phyloP scores from a whole-genome alignment of 2,113 vertebrate genomes.

The Hippocampus mohnikei region DNA sequence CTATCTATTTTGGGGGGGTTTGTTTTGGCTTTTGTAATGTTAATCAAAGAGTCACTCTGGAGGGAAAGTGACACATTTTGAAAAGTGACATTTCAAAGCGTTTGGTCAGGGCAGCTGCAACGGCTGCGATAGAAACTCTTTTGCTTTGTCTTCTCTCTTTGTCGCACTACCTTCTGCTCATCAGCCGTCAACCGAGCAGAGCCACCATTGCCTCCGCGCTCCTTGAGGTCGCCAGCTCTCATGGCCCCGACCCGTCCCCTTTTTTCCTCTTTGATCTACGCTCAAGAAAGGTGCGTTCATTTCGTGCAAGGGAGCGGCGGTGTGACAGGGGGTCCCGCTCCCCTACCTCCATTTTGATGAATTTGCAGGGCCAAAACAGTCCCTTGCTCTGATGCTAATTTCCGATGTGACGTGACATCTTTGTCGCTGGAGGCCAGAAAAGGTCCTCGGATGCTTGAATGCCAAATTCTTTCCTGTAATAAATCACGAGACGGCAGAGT shows the following conservation, averaged over 20 bases:
- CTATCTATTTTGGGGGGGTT: conserved; percentile 4
- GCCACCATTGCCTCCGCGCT: conserved; percentile 41
- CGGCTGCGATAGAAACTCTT: conserved; percentile 33
- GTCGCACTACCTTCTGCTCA: conserved; percentile 51
- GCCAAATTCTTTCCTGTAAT: conserved; percentile 71
- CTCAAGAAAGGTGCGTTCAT: conserved; percentile 37
- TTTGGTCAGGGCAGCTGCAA: conserved; percentile 37
- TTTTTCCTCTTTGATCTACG: conserved; percentile 55
- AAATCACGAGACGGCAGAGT: conserved; percentile 75
- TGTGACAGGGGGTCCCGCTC: conserved; percentile 44
- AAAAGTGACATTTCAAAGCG: conserved; percentile 50
- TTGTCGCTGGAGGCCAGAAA: conserved; percentile 44
- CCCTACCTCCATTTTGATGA: conserved; percentile 67
- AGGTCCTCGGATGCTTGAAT: conserved; percentile 61
- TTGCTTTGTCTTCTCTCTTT: conserved; percentile 19
- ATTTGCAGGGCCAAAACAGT: conserved; percentile 73
- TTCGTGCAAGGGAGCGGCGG: conserved; percentile 20
- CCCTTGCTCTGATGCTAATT: conserved; percentile 76
- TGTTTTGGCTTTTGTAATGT: conserved; percentile 41
- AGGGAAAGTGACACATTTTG: conserved; percentile 40
- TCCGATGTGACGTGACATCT: conserved; percentile 70
- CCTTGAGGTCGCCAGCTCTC: conserved; percentile 45
- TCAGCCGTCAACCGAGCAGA: conserved; percentile 59
- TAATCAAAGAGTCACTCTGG: conserved; percentile 44
- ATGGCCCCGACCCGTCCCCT: conserved; percentile 23